Percentiles rank a stretch among this genome's conserved stretches.
Evolutionary conservation across 2,113 vertebrate species (phyloP).

Genomic region (Hippocampus abdominalis): DNA sequence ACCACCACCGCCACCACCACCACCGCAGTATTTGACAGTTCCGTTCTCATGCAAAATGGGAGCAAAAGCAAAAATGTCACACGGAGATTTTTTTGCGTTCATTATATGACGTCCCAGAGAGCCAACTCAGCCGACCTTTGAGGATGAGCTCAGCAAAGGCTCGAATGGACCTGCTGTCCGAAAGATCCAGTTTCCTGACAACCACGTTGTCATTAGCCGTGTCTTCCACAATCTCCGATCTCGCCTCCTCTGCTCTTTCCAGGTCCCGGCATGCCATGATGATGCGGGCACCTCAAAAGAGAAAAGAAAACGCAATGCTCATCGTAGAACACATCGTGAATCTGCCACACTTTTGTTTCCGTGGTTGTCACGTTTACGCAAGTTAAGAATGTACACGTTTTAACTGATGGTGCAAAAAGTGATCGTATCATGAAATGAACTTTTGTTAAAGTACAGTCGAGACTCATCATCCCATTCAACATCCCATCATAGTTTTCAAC

Average conservation of each 20-base stretch:
- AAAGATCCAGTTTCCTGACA: constrained; percentile 72
- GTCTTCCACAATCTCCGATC: constrained; percentile 65
- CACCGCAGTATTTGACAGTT: too few relatives aligned
- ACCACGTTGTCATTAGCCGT: constrained; percentile 70
- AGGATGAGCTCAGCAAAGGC: constrained; percentile 71
- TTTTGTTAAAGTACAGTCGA: too few relatives aligned
- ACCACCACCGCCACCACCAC: too few relatives aligned
- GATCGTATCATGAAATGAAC: background rate
- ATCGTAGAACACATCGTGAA: background rate
- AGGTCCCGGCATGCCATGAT: constrained; percentile 75
- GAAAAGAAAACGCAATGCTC: background rate
- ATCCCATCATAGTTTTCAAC: background rate
- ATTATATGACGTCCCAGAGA: background rate
- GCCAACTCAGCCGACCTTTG: constrained; percentile 49
- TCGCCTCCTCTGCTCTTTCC: constrained; percentile 69
- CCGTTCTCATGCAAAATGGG: too few relatives aligned
- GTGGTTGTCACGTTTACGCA: too few relatives aligned
- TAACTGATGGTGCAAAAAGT: background rate
- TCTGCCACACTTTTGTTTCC: background rate
- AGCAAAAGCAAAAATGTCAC: background rate
- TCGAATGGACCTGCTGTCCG: constrained; percentile 71
- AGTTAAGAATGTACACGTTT: background rate
- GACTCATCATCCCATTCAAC: constrained; percentile 31
- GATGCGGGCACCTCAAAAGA: constrained; percentile 68
- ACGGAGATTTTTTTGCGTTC: background rate